These are phyloP conservation scores for Byasa hedistus DNA, from an alignment of 2,888 invertebrate species.

Conservation along the genomic window DNA sequence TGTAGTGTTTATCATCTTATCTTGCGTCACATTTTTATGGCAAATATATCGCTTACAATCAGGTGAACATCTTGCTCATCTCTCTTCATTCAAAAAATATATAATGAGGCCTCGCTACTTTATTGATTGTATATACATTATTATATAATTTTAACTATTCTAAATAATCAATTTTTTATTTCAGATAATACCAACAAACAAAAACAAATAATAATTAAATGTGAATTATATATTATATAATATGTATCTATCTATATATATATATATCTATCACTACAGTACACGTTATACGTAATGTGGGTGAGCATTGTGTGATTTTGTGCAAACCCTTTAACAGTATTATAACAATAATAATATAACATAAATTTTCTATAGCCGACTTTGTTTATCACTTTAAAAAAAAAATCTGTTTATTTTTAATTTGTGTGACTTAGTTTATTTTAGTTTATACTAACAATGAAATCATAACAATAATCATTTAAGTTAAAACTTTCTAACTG, in stretches of 20 bases:
- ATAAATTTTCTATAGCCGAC: background rate
- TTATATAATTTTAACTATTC: conserved; percentile 10
- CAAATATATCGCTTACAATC: too few relatives aligned
- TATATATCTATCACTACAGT: conserved; percentile 36
- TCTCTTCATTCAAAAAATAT: background rate
- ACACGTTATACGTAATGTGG: conserved; percentile 38
- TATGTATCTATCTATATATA: conserved; percentile 36
- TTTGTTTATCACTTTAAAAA: background rate
- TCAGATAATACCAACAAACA: conserved; percentile 65
- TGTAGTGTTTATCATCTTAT: too few relatives aligned
- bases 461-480: background rate
- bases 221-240: conserved; percentile 33
- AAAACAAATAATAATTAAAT: conserved; percentile 37
- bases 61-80: too few relatives aligned
- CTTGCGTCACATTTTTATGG: too few relatives aligned
- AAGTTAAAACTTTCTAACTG: conserved; percentile 16
- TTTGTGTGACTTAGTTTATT: conserved; percentile 9
- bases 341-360: background rate
- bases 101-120: background rate
- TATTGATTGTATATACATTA: conserved; percentile 12
- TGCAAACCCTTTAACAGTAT: conserved; percentile 28
- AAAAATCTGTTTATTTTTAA: background rate
- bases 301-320: conserved; percentile 55
- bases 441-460: conserved; percentile 15
- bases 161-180: conserved; percentile 51